These are phyloP conservation scores for Drosophila lacteicornis DNA, from an alignment of 1,140 invertebrate species.

Conservation along the genomic window DNA sequence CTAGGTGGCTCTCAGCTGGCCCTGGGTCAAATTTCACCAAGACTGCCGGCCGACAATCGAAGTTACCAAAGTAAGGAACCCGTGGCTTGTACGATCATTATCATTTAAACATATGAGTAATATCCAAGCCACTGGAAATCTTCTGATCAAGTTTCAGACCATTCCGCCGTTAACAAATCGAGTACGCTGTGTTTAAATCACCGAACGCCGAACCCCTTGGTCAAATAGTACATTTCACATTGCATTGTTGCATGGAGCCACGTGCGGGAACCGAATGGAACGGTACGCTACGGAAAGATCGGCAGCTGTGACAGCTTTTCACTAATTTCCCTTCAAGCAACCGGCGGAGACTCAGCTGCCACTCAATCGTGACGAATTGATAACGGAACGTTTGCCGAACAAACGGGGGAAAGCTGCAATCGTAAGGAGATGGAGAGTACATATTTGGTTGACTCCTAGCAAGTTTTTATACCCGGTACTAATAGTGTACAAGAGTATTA, in stretches of 20 bases:
- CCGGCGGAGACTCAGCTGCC: constrained; percentile 63
- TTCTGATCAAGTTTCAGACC: constrained; percentile 29
- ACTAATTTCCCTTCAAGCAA: constrained; percentile 74
- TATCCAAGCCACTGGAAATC: constrained; percentile 4
- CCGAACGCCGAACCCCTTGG: neutral
- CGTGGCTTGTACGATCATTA: constrained; percentile 2
- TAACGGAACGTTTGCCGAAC: constrained; percentile 65
- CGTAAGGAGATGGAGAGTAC: too few relatives aligned
- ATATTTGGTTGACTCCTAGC: too few relatives aligned
- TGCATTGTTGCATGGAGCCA: constrained; percentile 33
- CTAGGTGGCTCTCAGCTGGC: neutral
- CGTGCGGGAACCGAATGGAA: constrained; percentile 38
- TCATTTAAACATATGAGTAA: constrained; percentile 8
- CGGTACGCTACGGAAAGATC: constrained; percentile 19
- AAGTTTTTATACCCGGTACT: too few relatives aligned
- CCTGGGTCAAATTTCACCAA: constrained; percentile 5
- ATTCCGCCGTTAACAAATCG: neutral
- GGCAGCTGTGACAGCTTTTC: constrained; percentile 76
- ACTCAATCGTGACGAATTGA: constrained; percentile 80
- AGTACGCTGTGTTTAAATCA: constrained; percentile 14
- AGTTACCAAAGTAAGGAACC: constrained; percentile 15
- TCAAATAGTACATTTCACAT: constrained; percentile 30
- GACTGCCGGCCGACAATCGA: neutral
- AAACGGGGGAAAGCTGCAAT: constrained; percentile 45
- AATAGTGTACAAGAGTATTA: too few relatives aligned